Conservation (phyloP, 1,140 invertebrate genomes). For the Xylocopa sonorina region DNA sequence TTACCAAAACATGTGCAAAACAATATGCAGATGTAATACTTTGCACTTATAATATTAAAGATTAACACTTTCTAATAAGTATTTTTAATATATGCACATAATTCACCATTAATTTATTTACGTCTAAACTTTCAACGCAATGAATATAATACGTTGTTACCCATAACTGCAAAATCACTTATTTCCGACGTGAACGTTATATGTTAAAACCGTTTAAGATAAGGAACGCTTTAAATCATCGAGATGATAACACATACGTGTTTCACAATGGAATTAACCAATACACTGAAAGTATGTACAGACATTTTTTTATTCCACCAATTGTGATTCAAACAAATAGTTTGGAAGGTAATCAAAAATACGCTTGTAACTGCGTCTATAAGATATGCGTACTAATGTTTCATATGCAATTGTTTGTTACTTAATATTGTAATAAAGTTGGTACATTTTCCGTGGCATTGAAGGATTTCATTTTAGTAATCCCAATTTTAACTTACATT, state of each 20-base stretch:
- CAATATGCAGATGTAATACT: not conserved
- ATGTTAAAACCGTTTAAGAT: conserved; percentile 48
- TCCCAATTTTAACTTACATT: conserved; percentile 16
- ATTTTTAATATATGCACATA: not conserved
- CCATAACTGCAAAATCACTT: conserved; percentile 17
- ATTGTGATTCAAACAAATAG: conserved; percentile 5
- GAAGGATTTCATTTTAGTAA: conserved; percentile 2
- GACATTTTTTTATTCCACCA: conserved; percentile 2
- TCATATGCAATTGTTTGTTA: not conserved
- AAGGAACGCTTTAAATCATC: conserved; percentile 58
- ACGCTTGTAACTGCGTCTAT: too few species aligned
- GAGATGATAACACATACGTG: conserved; percentile 51
- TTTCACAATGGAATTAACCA: conserved; percentile 5
- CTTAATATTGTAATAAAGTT: not conserved
- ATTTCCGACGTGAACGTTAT: conserved; percentile 30
- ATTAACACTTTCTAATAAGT: not conserved
- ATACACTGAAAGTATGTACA: conserved; percentile 23
- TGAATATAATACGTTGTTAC: not conserved
- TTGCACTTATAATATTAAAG: not conserved
- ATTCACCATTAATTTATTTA: conserved; percentile 21
- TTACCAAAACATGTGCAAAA: not conserved
- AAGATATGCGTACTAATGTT: not conserved
- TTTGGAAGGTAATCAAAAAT: not conserved
- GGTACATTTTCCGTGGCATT: not conserved
- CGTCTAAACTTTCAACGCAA: conserved; percentile 8